Evolutionary conservation across 1,140 invertebrate genomes (phyloP).

Genomic region (Pseudomyrmex cubaensis): DNA sequence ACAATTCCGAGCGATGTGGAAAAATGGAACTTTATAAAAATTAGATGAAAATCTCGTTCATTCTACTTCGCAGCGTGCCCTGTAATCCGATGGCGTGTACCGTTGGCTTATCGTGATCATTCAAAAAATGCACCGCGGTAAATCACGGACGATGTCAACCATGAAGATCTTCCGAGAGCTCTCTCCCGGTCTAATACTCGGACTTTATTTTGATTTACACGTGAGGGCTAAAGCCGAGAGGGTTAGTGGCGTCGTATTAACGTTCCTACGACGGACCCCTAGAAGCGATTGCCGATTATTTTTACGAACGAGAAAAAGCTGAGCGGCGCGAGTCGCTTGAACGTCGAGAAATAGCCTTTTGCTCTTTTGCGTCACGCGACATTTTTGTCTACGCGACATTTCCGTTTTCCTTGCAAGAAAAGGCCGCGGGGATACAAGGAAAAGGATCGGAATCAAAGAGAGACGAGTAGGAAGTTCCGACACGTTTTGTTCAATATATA

Average conservation of each 20-base stretch:
- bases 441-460: background rate
- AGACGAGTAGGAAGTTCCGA: background rate
- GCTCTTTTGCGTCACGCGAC: background rate
- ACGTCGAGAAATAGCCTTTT: background rate
- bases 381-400: background rate
- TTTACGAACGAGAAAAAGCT: background rate
- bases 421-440: too few species aligned
- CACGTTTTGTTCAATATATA: background rate
- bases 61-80: background rate
- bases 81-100: background rate
- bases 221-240: constrained; percentile 8
- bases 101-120: constrained; percentile 28
- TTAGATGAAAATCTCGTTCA: too few species aligned
- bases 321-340: too few species aligned
- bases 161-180: constrained; percentile 12
- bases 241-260: constrained; percentile 1
- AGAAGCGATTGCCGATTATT: constrained; percentile 10
- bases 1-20: too few species aligned
- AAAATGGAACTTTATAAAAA: too few species aligned
- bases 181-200: background rate
- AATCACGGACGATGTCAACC: constrained; percentile 37
- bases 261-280: background rate
- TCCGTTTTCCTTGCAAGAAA: background rate
- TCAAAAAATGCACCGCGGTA: constrained; percentile 32
- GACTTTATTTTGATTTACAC: constrained; percentile 51